A percentile compares a stretch with the other conserved stretches of the same genome.
Evolutionary conservation across 1,140 invertebrate species (phyloP).

Genomic region (Drosophila trapezifrons): DNA sequence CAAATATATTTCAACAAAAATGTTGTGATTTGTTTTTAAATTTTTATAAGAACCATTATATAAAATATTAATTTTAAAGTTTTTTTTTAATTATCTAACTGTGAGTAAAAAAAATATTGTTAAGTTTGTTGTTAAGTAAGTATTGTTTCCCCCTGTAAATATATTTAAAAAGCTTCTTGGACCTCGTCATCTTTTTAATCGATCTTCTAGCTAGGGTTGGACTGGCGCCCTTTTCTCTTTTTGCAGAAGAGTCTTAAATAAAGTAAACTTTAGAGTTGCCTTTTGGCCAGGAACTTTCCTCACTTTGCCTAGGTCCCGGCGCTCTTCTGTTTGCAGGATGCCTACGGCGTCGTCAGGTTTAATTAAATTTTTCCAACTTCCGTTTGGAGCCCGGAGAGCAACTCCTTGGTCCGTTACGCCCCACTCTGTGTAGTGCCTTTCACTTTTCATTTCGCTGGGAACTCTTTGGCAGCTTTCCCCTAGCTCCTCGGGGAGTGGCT

Average conservation of each 20-base stretch:
- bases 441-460: conserved; percentile 73
- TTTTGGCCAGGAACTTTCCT: conserved; percentile 40
- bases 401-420: conserved; percentile 18
- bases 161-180: neutral
- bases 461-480: conserved; percentile 9
- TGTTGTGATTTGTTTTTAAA: too few relatives aligned
- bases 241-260: conserved; percentile 6
- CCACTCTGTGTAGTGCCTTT: conserved; percentile 46
- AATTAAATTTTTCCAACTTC: conserved; percentile 80
- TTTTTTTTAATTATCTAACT: too few relatives aligned
- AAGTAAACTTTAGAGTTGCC: conserved; percentile 21
- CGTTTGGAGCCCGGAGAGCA: conserved; percentile 32
- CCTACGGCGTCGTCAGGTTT: conserved; percentile 67
- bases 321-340: conserved; percentile 30
- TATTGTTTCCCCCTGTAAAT: too few relatives aligned
- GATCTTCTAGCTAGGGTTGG: conserved; percentile 1
- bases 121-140: too few relatives aligned
- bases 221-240: neutral
- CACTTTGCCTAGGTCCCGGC: conserved; percentile 25
- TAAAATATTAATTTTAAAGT: too few relatives aligned
- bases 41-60: too few relatives aligned
- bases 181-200: neutral
- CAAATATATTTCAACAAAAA: too few relatives aligned
- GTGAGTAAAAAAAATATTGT: too few relatives aligned
- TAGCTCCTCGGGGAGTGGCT: neutral